These are phyloP conservation scores for Ornithorhynchus anatinus DNA, from an alignment of 2,113 vertebrate genomes.

Conservation along the genomic window DNA sequence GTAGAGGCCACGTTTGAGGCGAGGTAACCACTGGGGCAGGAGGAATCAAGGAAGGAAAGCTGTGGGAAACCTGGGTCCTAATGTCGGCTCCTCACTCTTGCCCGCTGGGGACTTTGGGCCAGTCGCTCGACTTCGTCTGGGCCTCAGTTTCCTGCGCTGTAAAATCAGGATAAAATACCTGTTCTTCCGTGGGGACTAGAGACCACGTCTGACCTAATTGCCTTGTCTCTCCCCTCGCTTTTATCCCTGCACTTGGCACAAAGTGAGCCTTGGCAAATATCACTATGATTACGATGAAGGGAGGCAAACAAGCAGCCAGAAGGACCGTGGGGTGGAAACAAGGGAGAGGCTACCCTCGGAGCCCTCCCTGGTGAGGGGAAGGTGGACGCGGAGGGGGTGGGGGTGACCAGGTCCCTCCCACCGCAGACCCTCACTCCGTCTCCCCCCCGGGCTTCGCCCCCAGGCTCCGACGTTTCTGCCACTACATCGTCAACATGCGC, in stretches of 20 bases:
- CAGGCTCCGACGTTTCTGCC: constrained; percentile 90
- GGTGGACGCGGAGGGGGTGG: not conserved
- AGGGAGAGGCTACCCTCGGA: not conserved
- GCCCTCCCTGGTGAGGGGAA: fast-evolving
- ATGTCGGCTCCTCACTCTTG: no score
- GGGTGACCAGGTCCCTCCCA: fast-evolving
- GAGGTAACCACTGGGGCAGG: not conserved
- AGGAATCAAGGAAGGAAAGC: not conserved
- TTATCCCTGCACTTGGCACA: no score
- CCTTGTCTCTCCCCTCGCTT: no score
- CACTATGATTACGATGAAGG: not conserved
- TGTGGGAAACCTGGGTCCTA: no score
- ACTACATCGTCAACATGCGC: constrained; percentile 91
- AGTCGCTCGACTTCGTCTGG: no score
- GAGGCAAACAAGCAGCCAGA: not conserved
- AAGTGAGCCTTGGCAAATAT: no score
- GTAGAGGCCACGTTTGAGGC: not conserved
- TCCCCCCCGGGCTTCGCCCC: not conserved
- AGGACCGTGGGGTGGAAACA: fast-evolving
- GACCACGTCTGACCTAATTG: no score
- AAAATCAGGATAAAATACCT: no score
- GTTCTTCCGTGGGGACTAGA: no score
- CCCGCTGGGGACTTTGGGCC: no score
- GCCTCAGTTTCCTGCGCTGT: no score
- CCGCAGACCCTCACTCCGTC: not conserved